Base-by-base conservation (phyloP, 2,797 vertebrate species). In the Arctocebus calabarensis region DNA sequence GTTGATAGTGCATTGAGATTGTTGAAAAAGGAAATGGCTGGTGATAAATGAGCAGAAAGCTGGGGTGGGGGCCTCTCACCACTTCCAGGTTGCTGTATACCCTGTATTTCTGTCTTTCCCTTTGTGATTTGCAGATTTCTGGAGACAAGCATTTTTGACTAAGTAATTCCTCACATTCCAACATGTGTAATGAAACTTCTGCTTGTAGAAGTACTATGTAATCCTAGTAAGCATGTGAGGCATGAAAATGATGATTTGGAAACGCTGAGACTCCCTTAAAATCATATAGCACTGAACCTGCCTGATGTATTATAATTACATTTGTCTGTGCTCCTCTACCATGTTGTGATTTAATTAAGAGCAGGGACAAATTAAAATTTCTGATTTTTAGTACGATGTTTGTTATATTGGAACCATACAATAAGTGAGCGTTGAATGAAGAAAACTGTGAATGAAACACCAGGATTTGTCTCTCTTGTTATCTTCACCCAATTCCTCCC, bases 321-420 rank as follows among this genome's bases (percentile, higher is more conserved):
- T 71, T 70, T 88, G 75, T 85, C 34, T 94, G 4, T 61, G 79
- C 70, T 16, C 20, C 3, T 1, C n/a, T 10, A 19, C n/a, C 75
- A 2, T 70, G 34, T 70, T 94, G 22, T 61, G 37, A 55, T 59
- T 87, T 91, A 81, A 87, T 85, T 77, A 89, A 89, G 43, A 81
- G 4, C 5, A 70, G 8, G 66, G 29, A 40, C 25, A 57, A 22
- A 52, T 75, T 90, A 81, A n/a, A 40, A 61, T 85, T 48, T 90
- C 62, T 7, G 43, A 23, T 83, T 23, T 23, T 13, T 22, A 13
- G 4, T 20, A 25, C 13, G n/a, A 23, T 85, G 37, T 90, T 88
- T 71, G 6, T 86, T 85, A 32, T 64, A 74, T 77, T 3, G 4
- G 45, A 84, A 75, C 2, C 52, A 20, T 66, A 88, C 43, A 74